Conservation (phyloP, 2,797 vertebrate genomes). For the Tangara arthus region DNA sequence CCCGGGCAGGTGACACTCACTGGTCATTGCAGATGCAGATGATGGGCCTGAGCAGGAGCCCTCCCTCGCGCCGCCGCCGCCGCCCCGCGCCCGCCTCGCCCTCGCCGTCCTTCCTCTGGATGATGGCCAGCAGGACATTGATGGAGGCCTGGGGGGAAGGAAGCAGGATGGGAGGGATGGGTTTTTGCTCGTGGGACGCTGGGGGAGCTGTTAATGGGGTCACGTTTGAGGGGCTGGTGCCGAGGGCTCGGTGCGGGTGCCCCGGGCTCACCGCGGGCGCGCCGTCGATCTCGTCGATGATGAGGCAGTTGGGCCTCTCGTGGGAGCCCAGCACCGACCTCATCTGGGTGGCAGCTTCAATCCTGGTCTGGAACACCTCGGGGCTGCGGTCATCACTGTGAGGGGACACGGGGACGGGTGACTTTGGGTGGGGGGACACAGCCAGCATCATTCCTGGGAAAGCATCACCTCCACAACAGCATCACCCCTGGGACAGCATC, state of each 20-base stretch:
- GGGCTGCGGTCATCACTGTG: slow-evolving; percentile 83
- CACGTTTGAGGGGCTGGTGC: neutral
- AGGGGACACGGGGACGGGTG: neutral
- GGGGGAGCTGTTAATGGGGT: neutral
- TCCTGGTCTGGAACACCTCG: slow-evolving; percentile 86
- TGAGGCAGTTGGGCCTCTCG: slow-evolving; percentile 85
- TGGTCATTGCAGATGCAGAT: slow-evolving; percentile 98
- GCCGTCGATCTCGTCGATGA: slow-evolving; percentile 96
- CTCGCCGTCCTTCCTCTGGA: slow-evolving; percentile 82
- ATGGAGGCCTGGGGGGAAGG: slow-evolving; percentile 82
- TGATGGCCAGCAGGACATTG: slow-evolving; percentile 82
- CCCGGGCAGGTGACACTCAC: slow-evolving; percentile 70
- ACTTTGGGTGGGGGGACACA: rapidly evolving
- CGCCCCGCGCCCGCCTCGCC: neutral
- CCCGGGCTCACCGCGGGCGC: slow-evolving; percentile 81
- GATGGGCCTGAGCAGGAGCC: slow-evolving; percentile 85
- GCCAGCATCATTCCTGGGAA: rapidly evolving
- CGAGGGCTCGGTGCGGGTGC: neutral
- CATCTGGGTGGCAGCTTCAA: slow-evolving; percentile 94
- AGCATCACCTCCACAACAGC: neutral
- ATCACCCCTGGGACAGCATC: too few relatives aligned
- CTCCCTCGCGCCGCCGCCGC: slow-evolving; percentile 78
- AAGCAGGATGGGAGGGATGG: neutral
- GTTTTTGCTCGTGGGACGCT: rapidly evolving
- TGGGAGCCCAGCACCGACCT: slow-evolving; percentile 87